Conservation (phyloP, 1,140 invertebrate species). For the Chrysopa pallens region DNA sequence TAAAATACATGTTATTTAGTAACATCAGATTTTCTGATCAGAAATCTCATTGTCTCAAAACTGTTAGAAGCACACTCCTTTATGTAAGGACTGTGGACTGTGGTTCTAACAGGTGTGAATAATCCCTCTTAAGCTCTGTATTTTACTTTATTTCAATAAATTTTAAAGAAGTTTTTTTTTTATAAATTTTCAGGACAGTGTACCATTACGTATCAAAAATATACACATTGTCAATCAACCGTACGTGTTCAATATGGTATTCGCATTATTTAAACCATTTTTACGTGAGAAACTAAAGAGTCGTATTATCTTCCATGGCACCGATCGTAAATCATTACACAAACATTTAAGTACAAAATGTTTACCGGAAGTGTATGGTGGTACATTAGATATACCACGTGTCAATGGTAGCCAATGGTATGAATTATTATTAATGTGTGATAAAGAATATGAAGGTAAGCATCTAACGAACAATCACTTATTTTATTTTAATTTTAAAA, state of each 20-base stretch:
- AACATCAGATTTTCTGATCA: no score
- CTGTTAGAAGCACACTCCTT: no score
- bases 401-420: slow-evolving; percentile 53
- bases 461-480: no score
- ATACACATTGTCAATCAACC: slow-evolving; percentile 80
- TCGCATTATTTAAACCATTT: slow-evolving; percentile 73
- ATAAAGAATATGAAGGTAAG: slow-evolving; percentile 53
- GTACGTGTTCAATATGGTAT: slow-evolving; percentile 73
- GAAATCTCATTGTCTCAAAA: no score
- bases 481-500: no score
- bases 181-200: slow-evolving; percentile 45
- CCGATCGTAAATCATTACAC: slow-evolving; percentile 60
- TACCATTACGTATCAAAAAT: slow-evolving; percentile 66
- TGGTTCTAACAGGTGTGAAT: no score
- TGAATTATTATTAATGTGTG: slow-evolving; percentile 45
- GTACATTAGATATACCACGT: slow-evolving; percentile 41
- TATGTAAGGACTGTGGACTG: no score
- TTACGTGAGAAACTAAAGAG: slow-evolving; percentile 54
- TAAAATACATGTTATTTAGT: no score
- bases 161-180: no score
- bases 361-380: slow-evolving; percentile 61
- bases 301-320: slow-evolving; percentile 69
- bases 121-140: no score
- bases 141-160: no score
- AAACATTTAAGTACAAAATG: slow-evolving; percentile 59